phyloP scores from a whole-genome alignment of 2,888 invertebrate species.

The Hydrotaea cyrtoneurina region DNA sequence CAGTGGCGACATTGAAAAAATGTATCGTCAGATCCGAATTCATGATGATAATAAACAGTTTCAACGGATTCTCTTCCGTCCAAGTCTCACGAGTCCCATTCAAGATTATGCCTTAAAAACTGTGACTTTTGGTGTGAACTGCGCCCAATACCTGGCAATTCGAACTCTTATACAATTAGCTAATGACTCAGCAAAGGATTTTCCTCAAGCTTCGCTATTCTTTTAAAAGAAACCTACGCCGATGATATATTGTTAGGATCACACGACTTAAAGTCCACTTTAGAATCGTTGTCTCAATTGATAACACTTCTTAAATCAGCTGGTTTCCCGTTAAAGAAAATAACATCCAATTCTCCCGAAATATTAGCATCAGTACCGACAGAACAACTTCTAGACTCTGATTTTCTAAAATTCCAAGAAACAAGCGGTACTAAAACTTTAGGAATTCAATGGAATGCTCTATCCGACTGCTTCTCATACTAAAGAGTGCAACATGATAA shows the following conservation, averaged over 20 bases:
- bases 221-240: neutral
- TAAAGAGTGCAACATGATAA: neutral
- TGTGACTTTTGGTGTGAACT: constrained; percentile 34
- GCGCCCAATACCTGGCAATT: constrained; percentile 40
- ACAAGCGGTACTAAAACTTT: neutral
- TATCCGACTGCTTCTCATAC: neutral
- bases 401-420: neutral
- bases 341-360: constrained; percentile 13
- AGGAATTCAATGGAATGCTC: constrained; percentile 12
- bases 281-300: neutral
- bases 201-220: neutral
- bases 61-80: constrained; percentile 20
- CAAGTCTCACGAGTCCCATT: neutral
- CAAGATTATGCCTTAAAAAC: constrained; percentile 26
- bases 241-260: constrained; percentile 17
- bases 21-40: neutral
- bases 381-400: neutral
- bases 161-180: constrained; percentile 30
- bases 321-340: constrained; percentile 26
- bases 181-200: neutral
- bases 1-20: constrained; percentile 3
- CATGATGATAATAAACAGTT: neutral
- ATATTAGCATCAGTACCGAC: constrained; percentile 2
- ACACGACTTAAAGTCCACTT: neutral
- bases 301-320: neutral